Conservation (phyloP, 1,140 invertebrate species). For the Hyphantria cunea region DNA sequence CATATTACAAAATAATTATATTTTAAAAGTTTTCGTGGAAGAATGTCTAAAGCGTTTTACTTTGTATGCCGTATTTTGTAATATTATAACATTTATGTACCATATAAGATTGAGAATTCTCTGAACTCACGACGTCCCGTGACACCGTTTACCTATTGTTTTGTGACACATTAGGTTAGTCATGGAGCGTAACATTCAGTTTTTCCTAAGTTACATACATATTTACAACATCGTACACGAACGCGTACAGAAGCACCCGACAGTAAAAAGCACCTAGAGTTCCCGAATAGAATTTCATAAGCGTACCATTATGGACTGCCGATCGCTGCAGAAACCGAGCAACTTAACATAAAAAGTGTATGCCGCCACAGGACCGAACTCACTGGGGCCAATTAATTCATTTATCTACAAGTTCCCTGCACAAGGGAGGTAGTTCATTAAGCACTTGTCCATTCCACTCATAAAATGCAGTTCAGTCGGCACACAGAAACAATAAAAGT, state of each 20-base stretch:
- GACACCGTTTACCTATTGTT: conserved; percentile 21
- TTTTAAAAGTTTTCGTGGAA: conserved; percentile 26
- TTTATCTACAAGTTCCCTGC: conserved; percentile 15
- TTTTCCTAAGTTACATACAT: conserved; percentile 66
- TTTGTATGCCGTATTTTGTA: conserved; percentile 29
- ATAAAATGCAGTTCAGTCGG: conserved; percentile 11
- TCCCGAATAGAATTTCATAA: conserved; percentile 75
- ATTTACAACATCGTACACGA: conserved; percentile 76
- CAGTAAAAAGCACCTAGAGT: conserved; percentile 79
- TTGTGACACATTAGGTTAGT: conserved; percentile 56
- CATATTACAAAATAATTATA: conserved; percentile 21
- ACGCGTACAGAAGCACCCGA: conserved; percentile 79
- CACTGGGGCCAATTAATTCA: conserved; percentile 53
- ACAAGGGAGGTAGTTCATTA: conserved; percentile 4
- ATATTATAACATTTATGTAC: conserved; percentile 18
- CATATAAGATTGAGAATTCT: conserved; percentile 18
- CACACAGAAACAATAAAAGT: conserved; percentile 25
- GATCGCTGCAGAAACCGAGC: conserved; percentile 55
- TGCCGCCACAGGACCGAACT: conserved; percentile 39
- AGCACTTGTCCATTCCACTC: conserved; percentile 24
- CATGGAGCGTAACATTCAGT: conserved; percentile 61
- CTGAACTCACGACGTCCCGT: conserved; percentile 4
- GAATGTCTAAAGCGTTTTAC: conserved; percentile 30
- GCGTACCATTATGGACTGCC: conserved; percentile 63
- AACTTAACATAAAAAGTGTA: conserved; percentile 37